Evolutionary conservation across 2,888 invertebrate genomes (phyloP).

Genomic region (Drosophila paranaensis): DNA sequence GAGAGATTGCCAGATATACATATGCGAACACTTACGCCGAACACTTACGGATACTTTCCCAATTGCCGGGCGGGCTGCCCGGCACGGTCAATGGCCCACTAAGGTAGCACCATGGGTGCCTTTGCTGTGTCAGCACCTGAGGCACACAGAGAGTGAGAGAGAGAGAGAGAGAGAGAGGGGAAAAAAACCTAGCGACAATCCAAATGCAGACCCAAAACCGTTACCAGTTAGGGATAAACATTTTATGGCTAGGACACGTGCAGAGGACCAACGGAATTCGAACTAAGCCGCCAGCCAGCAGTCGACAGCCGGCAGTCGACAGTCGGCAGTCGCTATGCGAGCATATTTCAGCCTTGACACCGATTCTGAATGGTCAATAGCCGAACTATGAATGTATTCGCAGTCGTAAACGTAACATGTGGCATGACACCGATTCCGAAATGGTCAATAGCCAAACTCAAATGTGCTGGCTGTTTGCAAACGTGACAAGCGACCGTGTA

Average conservation of each 20-base stretch:
- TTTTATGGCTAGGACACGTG: slow-evolving; percentile 70
- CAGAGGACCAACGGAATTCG: slow-evolving; percentile 44
- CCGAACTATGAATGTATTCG: slow-evolving; percentile 36
- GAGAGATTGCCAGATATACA: slow-evolving; percentile 9
- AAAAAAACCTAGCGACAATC: background rate
- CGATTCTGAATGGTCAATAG: slow-evolving; percentile 29
- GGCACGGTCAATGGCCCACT: slow-evolving; percentile 40
- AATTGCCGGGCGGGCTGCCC: slow-evolving; percentile 51
- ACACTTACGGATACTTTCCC: slow-evolving; percentile 41
- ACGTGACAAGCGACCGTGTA: slow-evolving; percentile 7
- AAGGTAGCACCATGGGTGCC: slow-evolving; percentile 20
- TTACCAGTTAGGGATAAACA: slow-evolving; percentile 35
- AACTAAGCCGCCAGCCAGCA: slow-evolving; percentile 20
- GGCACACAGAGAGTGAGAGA: slow-evolving; percentile 4
- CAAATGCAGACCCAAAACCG: slow-evolving; percentile 27
- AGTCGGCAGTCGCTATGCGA: background rate
- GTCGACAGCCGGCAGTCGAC: background rate
- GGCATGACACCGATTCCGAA: slow-evolving; percentile 11
- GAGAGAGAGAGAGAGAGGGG: background rate
- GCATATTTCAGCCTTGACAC: slow-evolving; percentile 32
- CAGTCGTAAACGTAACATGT: slow-evolving; percentile 15
- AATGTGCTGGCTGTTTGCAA: background rate
- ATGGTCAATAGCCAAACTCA: slow-evolving; percentile 7
- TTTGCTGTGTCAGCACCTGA: slow-evolving; percentile 59
- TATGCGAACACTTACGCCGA: slow-evolving; percentile 23